Evolutionary conservation across 92 coral and sea anemone genomes (phyloP), one percentile per base, ranked within the genome.

Genomic region (Zoanthus solanderi): DNA sequence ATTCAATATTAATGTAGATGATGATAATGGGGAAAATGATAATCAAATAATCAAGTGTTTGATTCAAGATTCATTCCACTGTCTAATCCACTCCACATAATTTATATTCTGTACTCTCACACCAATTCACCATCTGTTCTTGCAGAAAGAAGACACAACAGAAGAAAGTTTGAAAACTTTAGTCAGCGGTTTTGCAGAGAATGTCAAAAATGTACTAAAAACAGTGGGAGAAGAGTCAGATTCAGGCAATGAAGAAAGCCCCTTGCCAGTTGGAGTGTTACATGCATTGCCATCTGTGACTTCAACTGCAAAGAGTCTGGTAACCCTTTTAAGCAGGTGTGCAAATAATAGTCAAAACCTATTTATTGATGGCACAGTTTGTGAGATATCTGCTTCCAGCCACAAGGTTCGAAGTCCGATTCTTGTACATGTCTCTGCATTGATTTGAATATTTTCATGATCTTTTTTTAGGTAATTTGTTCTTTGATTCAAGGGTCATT

Each of bases 141-240:
- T 63, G n/a, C 23, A 79, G 84, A 63, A 58, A 37, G 84, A 60
- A 61, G 84, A 79, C 60, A 79, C 61, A 6, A 61, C 84, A 17
- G 72, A 79, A 9, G 84, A 79, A 61, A 79, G 84, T 60, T 79
- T 79, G 46, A 79, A 79, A 61, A 61, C 84, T 60, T 48, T 79
- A 17, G 56, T 79, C 37, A 61, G 56, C 56, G 61, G 84, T 34
- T 79, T 61, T 61, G 50, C 54, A 79, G 84, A 79, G 48, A 79
- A 63, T 79, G 71, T 79, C 0, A 63, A 23, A 42, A 61, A 56
- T 79, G 72, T 66, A 9, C 48, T 60, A 17, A 79, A 42, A 29
- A 42, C 71, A 60, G 72, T 79, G 53, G 46, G 16, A 10, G 11
- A 15, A 6, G 72, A 7, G 17, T 45, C 84, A 37, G 72, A 42